These are phyloP conservation scores for Phymastichus coffea DNA, from an alignment of 1,140 invertebrate species.

Conservation along the genomic window DNA sequence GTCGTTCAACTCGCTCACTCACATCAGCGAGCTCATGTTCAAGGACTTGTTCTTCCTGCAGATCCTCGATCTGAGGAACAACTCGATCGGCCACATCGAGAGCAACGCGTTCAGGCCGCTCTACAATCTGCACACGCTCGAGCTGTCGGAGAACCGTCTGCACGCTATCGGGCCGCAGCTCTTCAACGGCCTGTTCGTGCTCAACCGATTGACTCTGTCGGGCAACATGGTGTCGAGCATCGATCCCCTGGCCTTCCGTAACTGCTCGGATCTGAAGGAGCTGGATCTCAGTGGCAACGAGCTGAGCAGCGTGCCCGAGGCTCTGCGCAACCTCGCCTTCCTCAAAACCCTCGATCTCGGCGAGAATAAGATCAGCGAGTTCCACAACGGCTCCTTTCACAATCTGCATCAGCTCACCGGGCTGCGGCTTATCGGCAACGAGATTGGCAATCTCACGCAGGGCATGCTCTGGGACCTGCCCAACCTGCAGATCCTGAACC, in stretches of 20 bases:
- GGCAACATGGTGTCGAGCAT: slow-evolving; percentile 81
- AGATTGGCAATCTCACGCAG: slow-evolving; percentile 78
- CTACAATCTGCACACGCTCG: slow-evolving; percentile 83
- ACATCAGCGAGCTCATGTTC: slow-evolving; percentile 81
- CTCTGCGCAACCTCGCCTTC: slow-evolving; percentile 77
- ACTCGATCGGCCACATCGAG: slow-evolving; percentile 82
- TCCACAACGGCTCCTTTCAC: slow-evolving; percentile 79
- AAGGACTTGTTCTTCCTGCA: slow-evolving; percentile 85
- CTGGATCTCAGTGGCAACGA: slow-evolving; percentile 86
- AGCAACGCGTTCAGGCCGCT: slow-evolving; percentile 83
- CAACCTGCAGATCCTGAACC: slow-evolving; percentile 79
- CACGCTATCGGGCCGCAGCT: slow-evolving; percentile 77
- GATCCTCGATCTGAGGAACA: slow-evolving; percentile 83
- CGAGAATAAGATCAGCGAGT: slow-evolving; percentile 80
- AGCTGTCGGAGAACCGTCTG: slow-evolving; percentile 81
- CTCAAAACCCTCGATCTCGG: slow-evolving; percentile 84
- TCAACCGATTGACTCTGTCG: slow-evolving; percentile 81
- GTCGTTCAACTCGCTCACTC: slow-evolving; percentile 79
- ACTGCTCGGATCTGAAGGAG: slow-evolving; percentile 87
- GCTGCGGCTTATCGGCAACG: slow-evolving; percentile 81
- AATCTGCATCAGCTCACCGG: slow-evolving; percentile 83
- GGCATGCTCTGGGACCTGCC: slow-evolving; percentile 84
- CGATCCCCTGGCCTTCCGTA: slow-evolving; percentile 82
- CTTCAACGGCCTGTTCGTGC: slow-evolving; percentile 81
- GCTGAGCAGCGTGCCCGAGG: slow-evolving; percentile 76